A percentile compares a stretch with the other conserved stretches of the same genome.
phyloP scores from a whole-genome alignment of 1,140 invertebrate species.

The Nylanderia fulva region DNA sequence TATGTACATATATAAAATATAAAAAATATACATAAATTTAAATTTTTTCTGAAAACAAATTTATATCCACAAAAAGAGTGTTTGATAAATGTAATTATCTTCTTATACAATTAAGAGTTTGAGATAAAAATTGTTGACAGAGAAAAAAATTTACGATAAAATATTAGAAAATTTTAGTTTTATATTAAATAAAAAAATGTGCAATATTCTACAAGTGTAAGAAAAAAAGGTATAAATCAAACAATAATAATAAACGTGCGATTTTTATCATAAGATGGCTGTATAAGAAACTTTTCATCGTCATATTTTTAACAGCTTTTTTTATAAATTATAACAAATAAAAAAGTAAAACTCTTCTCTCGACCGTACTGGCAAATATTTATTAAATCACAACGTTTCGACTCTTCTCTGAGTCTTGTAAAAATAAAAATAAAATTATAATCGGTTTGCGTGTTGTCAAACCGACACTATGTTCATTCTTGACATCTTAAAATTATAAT shows the following conservation, averaged over 20 bases:
- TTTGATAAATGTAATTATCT: neutral
- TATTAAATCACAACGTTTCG: too few relatives aligned
- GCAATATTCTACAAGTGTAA: neutral
- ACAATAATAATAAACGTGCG: neutral
- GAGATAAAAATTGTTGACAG: neutral
- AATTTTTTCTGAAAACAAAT: neutral
- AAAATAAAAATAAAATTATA: too few relatives aligned
- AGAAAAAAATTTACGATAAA: neutral
- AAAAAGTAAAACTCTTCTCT: too few relatives aligned
- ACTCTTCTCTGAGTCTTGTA: too few relatives aligned
- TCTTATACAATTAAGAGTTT: neutral
- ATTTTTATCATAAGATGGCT: neutral
- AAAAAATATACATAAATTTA: neutral
- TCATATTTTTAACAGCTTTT: neutral
- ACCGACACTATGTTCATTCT: too few relatives aligned
- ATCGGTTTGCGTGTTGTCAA: too few relatives aligned
- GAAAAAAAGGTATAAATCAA: neutral
- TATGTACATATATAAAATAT: too few relatives aligned
- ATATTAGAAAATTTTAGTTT: neutral
- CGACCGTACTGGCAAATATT: too few relatives aligned
- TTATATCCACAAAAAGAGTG: neutral
- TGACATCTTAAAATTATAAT: too few relatives aligned
- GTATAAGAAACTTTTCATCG: neutral
- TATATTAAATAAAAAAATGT: neutral
- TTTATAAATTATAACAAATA: slow-evolving; percentile 1